phyloP scores from a whole-genome alignment of 2,888 invertebrate species.

The Melangyna quadrimaculata region DNA sequence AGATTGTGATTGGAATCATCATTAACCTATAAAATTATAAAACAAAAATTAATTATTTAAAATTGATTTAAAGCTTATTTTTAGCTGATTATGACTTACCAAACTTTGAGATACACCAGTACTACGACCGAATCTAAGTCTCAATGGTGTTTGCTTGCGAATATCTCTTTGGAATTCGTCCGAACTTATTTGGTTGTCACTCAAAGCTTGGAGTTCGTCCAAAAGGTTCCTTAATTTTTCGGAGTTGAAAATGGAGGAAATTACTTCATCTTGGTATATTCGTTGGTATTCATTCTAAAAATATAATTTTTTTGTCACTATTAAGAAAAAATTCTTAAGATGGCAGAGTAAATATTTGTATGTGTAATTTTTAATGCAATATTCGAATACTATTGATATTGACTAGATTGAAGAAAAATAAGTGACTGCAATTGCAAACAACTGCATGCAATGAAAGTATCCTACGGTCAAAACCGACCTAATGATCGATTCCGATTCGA shows the following conservation, averaged over 20 bases:
- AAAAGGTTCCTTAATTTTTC: constrained; percentile 76
- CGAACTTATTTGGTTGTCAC: constrained; percentile 72
- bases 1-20: constrained; percentile 1
- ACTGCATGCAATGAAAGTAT: no score
- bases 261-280: constrained; percentile 70
- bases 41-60: constrained; percentile 36
- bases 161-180: constrained; percentile 77
- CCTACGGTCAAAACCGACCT: no score
- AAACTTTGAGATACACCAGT: constrained; percentile 74
- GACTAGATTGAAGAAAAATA: no score
- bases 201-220: constrained; percentile 74
- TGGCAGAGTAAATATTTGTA: no score
- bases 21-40: neutral
- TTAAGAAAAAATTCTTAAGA: neutral
- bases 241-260: constrained; percentile 73
- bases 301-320: neutral
- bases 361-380: no score
- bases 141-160: constrained; percentile 78
- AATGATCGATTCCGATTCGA: no score
- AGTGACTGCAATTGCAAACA: no score
- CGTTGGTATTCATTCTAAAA: constrained; percentile 61
- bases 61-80: neutral
- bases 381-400: no score
- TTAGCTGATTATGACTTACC: constrained; percentile 9
- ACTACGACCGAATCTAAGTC: constrained; percentile 80